A percentile compares a stretch with the other conserved stretches of the same genome.
Evolutionary conservation across 2,113 vertebrate genomes (phyloP).

Genomic region (Coryphaenoides rupestris): DNA sequence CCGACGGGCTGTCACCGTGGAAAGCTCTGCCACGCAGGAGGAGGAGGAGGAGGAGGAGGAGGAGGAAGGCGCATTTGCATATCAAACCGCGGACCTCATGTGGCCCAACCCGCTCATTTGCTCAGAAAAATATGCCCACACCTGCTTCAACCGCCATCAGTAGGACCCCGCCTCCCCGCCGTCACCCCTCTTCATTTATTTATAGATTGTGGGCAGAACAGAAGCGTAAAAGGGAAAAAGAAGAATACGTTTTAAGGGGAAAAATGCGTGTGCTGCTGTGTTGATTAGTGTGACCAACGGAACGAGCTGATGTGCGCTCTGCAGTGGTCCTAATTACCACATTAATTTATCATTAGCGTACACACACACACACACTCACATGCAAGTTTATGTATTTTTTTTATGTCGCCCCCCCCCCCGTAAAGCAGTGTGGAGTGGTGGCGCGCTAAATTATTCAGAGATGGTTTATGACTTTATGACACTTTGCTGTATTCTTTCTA

Average conservation of each 20-base stretch:
- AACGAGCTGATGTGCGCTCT: slow-evolving; percentile 27
- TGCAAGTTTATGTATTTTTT: slow-evolving; percentile 30
- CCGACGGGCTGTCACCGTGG: slow-evolving; percentile 45
- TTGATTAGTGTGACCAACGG: not conserved
- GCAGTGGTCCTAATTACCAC: slow-evolving; percentile 35
- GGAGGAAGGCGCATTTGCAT: slow-evolving; percentile 57
- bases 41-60: too few species aligned
- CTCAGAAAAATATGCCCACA: slow-evolving; percentile 47
- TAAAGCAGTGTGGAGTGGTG: slow-evolving; percentile 17
- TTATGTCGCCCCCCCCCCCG: not conserved
- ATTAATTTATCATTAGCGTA: slow-evolving; percentile 39
- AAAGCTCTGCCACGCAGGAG: slow-evolving; percentile 56
- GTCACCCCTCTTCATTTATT: slow-evolving; percentile 20
- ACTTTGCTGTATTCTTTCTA: slow-evolving; percentile 31
- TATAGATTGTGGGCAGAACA: slow-evolving; percentile 21
- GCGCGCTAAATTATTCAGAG: slow-evolving; percentile 59
- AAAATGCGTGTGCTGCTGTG: slow-evolving; percentile 17
- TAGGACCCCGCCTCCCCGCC: not conserved
- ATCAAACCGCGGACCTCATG: slow-evolving; percentile 53
- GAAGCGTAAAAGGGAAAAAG: slow-evolving; percentile 12
- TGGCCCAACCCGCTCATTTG: slow-evolving; percentile 36
- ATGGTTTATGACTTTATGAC: slow-evolving; percentile 13
- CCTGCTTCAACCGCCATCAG: slow-evolving; percentile 33
- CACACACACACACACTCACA: too few species aligned
- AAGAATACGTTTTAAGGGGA: slow-evolving; percentile 1